Percentiles rank a stretch among this genome's conserved stretches.
These are phyloP conservation scores for Procambarus clarkii DNA, from an alignment of 1,140 invertebrate species.

Conservation along the genomic window DNA sequence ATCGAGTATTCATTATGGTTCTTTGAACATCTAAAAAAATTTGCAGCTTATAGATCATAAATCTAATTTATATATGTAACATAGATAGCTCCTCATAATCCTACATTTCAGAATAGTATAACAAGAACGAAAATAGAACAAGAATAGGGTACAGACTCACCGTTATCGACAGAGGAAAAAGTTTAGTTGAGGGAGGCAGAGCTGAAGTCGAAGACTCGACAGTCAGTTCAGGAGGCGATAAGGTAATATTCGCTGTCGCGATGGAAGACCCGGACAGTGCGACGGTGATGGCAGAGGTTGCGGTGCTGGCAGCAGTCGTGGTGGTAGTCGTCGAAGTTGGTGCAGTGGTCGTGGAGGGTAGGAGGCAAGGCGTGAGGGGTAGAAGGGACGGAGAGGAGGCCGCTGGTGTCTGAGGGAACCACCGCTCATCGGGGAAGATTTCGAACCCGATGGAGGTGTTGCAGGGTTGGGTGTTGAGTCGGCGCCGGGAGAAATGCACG, in stretches of 20 bases:
- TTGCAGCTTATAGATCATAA: too few relatives aligned
- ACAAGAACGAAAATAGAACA: too few relatives aligned
- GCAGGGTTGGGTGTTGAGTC: background rate
- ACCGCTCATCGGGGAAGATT: background rate
- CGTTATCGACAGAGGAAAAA: constrained; percentile 25
- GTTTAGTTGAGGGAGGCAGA: background rate
- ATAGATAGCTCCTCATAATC: too few relatives aligned
- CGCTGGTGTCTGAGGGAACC: background rate
- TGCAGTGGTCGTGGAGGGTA: background rate
- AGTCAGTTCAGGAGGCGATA: too few relatives aligned
- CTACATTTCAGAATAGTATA: too few relatives aligned
- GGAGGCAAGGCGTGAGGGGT: background rate
- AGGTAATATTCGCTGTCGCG: background rate
- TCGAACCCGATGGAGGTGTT: background rate
- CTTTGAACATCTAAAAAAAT: too few relatives aligned
- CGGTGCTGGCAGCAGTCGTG: background rate
- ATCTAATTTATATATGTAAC: too few relatives aligned
- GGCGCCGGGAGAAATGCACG: constrained; percentile 5
- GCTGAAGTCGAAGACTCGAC: background rate
- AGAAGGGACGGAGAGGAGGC: background rate
- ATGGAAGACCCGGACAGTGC: background rate
- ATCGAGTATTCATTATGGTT: too few relatives aligned
- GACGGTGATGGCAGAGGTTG: background rate
- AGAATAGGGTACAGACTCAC: background rate
- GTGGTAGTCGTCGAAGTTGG: too few relatives aligned